A percentile compares a stretch with the other conserved stretches of the same genome.
phyloP scores from a whole-genome alignment of 2,888 invertebrate species.

The Tryphoninae sp. region DNA sequence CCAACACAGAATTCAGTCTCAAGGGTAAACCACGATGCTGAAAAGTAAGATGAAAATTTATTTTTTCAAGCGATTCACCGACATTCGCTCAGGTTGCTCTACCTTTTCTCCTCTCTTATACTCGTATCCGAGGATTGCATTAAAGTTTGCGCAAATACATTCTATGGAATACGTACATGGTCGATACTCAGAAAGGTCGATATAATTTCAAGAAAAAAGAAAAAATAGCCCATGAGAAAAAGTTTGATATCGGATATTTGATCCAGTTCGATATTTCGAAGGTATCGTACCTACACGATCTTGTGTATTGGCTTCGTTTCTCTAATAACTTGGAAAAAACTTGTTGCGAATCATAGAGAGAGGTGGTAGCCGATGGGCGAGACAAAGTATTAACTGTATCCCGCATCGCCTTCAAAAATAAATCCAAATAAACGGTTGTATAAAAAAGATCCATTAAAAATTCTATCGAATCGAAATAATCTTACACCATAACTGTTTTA shows the following conservation, averaged over 20 bases:
- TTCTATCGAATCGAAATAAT: no score
- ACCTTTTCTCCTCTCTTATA: not conserved
- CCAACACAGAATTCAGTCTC: not conserved
- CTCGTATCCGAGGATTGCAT: not conserved
- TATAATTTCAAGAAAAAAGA: slow-evolving; percentile 11
- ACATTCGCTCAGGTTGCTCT: not conserved
- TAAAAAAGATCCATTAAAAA: no score
- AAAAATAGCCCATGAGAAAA: slow-evolving; percentile 7
- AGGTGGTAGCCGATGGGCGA: not conserved
- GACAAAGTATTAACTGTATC: not conserved
- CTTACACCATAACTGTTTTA: no score
- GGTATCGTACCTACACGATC: not conserved
- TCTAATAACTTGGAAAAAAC: not conserved
- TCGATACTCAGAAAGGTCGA: slow-evolving; percentile 1
- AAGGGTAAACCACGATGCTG: not conserved
- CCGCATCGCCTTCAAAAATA: not conserved
- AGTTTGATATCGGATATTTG: slow-evolving; percentile 23
- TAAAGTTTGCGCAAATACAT: slow-evolving; percentile 23
- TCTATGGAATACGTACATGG: slow-evolving; percentile 3
- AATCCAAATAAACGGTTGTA: not conserved
- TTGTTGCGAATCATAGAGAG: not conserved
- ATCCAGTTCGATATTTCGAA: not conserved
- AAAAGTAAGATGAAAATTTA: not conserved
- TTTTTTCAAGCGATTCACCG: slow-evolving; percentile 1
- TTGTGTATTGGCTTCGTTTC: not conserved